Evolutionary conservation across 2,888 invertebrate species (phyloP).

Genomic region (Incurvaria masculella): DNA sequence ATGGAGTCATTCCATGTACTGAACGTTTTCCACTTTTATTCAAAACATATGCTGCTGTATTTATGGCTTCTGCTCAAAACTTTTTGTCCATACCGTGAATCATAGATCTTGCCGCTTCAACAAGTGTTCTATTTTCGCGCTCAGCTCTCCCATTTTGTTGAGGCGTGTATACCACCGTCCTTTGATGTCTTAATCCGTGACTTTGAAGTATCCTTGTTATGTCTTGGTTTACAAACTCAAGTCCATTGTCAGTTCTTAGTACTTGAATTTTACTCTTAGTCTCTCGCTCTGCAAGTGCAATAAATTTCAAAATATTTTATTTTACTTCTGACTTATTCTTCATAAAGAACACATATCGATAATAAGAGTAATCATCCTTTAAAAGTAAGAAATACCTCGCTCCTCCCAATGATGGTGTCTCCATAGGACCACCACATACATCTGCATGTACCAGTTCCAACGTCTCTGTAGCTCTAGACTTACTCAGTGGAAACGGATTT

Average conservation of each 20-base stretch:
- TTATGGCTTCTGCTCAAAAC: conserved; percentile 23
- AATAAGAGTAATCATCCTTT: conserved; percentile 23
- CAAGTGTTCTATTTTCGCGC: conserved; percentile 17
- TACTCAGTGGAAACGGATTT: not conserved
- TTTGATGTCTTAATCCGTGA: conserved; percentile 22
- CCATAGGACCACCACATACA: conserved; percentile 28
- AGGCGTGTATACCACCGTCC: conserved; percentile 22
- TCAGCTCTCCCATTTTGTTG: conserved; percentile 25
- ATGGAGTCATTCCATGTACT: conserved; percentile 19
- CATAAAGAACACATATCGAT: conserved; percentile 23
- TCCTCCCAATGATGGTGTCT: conserved; percentile 22
- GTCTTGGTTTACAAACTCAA: conserved; percentile 2
- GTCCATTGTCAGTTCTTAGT: conserved; percentile 5
- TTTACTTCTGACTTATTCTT: conserved; percentile 24
- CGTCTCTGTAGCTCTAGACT: conserved; percentile 11
- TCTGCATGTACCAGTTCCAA: conserved; percentile 26
- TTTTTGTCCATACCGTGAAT: conserved; percentile 7
- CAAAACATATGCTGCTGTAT: conserved; percentile 13
- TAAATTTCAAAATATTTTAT: conserved; percentile 15
- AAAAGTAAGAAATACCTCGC: conserved; percentile 27
- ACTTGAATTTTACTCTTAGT: not conserved
- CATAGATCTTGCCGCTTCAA: conserved; percentile 13
- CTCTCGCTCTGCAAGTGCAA: conserved; percentile 6
- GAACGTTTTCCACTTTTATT: conserved; percentile 11
- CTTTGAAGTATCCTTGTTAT: conserved; percentile 12